These are phyloP conservation scores for Anadara kagoshimensis DNA, from an alignment of 1,140 invertebrate genomes.

Conservation along the genomic window DNA sequence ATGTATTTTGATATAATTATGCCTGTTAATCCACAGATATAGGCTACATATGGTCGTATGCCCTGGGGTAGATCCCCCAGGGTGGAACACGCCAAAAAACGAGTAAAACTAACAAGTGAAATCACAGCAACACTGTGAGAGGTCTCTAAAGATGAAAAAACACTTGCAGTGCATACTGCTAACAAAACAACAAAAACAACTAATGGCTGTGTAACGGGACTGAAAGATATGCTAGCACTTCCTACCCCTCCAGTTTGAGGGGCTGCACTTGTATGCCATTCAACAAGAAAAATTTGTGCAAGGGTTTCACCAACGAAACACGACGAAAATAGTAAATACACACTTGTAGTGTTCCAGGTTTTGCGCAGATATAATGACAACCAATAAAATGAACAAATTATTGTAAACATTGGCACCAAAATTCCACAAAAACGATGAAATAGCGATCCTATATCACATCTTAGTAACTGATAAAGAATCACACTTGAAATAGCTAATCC, in stretches of 20 bases:
- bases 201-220: conserved; percentile 60
- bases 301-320: conserved; percentile 71
- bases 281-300: conserved; percentile 59
- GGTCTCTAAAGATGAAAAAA: conserved; percentile 72
- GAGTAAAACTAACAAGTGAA: conserved; percentile 66
- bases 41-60: conserved; percentile 68
- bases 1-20: conserved; percentile 72
- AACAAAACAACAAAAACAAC: conserved; percentile 65
- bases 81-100: conserved; percentile 68
- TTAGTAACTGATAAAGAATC: conserved; percentile 61
- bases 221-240: conserved; percentile 28
- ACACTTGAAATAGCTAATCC: conserved; percentile 52
- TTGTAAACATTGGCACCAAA: conserved; percentile 71
- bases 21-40: conserved; percentile 69
- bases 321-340: conserved; percentile 71
- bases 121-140: conserved; percentile 66
- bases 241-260: conserved; percentile 19
- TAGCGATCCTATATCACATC: conserved; percentile 66
- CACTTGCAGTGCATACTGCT: conserved; percentile 64
- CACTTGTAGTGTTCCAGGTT: conserved; percentile 71
- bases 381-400: conserved; percentile 71
- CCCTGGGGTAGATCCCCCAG: conserved; percentile 64
- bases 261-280: conserved; percentile 35
- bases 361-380: conserved; percentile 69
- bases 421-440: conserved; percentile 67